Percentiles rank a stretch among this genome's conserved stretches.
Evolutionary conservation across 2,888 invertebrate genomes (phyloP).

Genomic region (Ethmia dodecea): DNA sequence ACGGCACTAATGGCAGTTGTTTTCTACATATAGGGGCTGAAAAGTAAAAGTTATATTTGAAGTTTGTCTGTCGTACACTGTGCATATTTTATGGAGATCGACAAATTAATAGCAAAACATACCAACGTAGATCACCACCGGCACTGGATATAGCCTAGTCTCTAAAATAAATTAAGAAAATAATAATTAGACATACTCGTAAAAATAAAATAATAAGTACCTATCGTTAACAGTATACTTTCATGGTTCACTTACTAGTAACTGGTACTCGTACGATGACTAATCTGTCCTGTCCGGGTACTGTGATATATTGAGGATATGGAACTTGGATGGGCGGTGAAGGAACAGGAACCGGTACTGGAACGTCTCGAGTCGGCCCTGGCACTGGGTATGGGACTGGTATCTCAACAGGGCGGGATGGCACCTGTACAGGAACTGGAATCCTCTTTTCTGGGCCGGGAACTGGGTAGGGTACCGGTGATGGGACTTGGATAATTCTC

Average conservation of each 20-base stretch:
- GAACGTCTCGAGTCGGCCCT: conserved; percentile 27
- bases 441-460: conserved; percentile 29
- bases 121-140: conserved; percentile 50
- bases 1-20: conserved; percentile 31
- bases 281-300: conserved; percentile 42
- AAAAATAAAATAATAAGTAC: background rate
- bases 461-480: conserved; percentile 24
- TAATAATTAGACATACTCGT: background rate
- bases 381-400: conserved; percentile 28
- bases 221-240: background rate
- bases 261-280: conserved; percentile 43
- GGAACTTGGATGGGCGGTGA: conserved; percentile 36
- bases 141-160: conserved; percentile 39
- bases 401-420: conserved; percentile 32
- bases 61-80: background rate
- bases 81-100: background rate
- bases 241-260: conserved; percentile 27
- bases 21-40: conserved; percentile 43
- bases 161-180: conserved; percentile 31
- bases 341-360: conserved; percentile 36
- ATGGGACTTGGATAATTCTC: conserved; percentile 8
- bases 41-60: conserved; percentile 7
- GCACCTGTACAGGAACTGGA: conserved; percentile 33
- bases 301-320: conserved; percentile 37
- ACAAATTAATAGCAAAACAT: conserved; percentile 24